These are phyloP conservation scores for Spatulosminthurus flaviceps DNA, from an alignment of 2,888 invertebrate species.

Conservation along the genomic window DNA sequence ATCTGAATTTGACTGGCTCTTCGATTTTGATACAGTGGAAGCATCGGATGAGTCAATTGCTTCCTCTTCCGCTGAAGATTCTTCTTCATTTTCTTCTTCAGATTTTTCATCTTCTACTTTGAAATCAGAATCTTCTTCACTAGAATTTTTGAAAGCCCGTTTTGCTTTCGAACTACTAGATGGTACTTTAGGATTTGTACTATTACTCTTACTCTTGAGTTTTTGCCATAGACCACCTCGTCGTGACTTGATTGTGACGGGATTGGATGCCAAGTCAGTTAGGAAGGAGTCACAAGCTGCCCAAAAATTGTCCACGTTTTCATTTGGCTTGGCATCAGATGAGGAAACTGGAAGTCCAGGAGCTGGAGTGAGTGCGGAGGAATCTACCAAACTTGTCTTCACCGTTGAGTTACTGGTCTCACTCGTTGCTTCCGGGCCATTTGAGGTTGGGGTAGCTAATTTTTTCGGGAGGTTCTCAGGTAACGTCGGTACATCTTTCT, in stretches of 20 bases:
- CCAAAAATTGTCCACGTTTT: constrained; percentile 60
- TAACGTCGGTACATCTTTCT: constrained; percentile 31
- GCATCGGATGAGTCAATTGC: constrained; percentile 51
- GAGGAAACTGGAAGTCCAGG: constrained; percentile 15
- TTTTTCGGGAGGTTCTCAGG: constrained; percentile 17
- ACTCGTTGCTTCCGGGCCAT: background rate
- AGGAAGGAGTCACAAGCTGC: constrained; percentile 63
- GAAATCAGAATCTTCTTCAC: constrained; percentile 73
- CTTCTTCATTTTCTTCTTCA: constrained; percentile 63
- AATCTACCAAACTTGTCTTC: background rate
- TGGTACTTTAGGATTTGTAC: constrained; percentile 48
- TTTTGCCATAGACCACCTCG: constrained; percentile 63
- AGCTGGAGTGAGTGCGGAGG: constrained; percentile 4
- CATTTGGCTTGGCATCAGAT: constrained; percentile 36
- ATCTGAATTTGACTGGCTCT: constrained; percentile 26
- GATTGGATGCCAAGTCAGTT: constrained; percentile 61
- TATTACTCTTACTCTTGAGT: constrained; percentile 46
- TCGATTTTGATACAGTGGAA: constrained; percentile 46
- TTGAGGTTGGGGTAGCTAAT: background rate
- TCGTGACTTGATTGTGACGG: constrained; percentile 61
- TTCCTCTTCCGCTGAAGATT: constrained; percentile 44
- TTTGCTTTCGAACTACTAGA: constrained; percentile 24
- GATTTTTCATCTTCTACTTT: constrained; percentile 65
- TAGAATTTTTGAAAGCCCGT: constrained; percentile 57
- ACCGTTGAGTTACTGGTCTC: background rate